Evolutionary conservation across 2,113 vertebrate genomes (phyloP).

Genomic region (Percopsis transmontana): DNA sequence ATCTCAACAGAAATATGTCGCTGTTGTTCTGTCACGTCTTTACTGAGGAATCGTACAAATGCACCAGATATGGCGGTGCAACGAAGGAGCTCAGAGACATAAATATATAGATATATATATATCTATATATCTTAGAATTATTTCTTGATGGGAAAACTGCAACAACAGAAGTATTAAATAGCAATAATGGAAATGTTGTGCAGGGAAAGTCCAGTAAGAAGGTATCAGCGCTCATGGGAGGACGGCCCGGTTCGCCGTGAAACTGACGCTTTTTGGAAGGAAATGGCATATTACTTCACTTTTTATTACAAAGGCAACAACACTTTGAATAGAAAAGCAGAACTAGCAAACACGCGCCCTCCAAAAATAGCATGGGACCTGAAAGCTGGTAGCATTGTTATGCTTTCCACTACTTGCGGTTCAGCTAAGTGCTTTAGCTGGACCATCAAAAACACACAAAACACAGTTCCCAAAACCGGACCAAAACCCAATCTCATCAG

Average conservation of each 20-base stretch:
- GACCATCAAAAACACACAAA: slow-evolving; percentile 30
- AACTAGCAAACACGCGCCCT: neutral
- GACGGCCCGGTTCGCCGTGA: slow-evolving; percentile 62
- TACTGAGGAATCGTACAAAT: slow-evolving; percentile 31
- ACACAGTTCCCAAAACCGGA: slow-evolving; percentile 17
- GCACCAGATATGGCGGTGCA: slow-evolving; percentile 12
- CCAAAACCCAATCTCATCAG: slow-evolving; percentile 12
- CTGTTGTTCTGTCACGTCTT: slow-evolving; percentile 38
- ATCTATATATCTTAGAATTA: slow-evolving; percentile 76
- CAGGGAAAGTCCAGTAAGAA: slow-evolving; percentile 63
- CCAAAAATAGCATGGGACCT: slow-evolving; percentile 3
- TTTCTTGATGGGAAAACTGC: slow-evolving; percentile 73
- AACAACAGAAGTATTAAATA: slow-evolving; percentile 76
- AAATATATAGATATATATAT: no score
- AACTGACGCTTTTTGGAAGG: slow-evolving; percentile 59
- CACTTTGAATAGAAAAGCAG: neutral
- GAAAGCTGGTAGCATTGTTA: no score
- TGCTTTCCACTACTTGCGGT: no score
- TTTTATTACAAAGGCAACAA: slow-evolving; percentile 15
- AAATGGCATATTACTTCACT: slow-evolving; percentile 52
- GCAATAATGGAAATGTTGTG: slow-evolving; percentile 72
- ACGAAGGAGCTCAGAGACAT: slow-evolving; percentile 59
- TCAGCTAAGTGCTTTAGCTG: slow-evolving; percentile 30
- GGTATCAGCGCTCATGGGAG: slow-evolving; percentile 71
- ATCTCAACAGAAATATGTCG: slow-evolving; percentile 50